A percentile compares a stretch with the other conserved stretches of the same genome.
Evolutionary conservation across 2,113 vertebrate genomes (phyloP).

Genomic region (Syngnathus scovelli): DNA sequence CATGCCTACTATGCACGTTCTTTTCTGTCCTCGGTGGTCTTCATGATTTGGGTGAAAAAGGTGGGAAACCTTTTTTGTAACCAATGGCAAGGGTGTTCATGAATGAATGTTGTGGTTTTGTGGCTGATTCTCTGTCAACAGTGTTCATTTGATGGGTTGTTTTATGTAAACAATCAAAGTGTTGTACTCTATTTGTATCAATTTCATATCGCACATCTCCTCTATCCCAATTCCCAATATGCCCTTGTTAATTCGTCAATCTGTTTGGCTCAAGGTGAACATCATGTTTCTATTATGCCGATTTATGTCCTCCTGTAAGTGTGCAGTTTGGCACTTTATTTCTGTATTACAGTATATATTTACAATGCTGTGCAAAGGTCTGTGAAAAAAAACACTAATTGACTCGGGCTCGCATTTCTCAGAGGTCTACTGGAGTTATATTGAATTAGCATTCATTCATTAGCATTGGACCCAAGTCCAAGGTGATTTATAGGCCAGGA

Average conservation of each 20-base stretch:
- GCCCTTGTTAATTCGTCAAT: slow-evolving; percentile 22
- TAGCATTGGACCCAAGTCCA: too few species aligned
- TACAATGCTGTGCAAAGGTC: neutral
- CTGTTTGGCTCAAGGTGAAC: slow-evolving; percentile 25
- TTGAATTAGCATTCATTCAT: too few species aligned
- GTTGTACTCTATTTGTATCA: slow-evolving; percentile 21
- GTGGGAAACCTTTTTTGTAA: slow-evolving; percentile 50
- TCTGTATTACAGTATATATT: neutral
- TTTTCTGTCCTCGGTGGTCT: slow-evolving; percentile 31
- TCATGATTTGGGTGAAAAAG: slow-evolving; percentile 38
- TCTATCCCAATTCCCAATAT: slow-evolving; percentile 3
- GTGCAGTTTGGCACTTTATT: neutral
- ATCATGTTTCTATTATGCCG: slow-evolving; percentile 14
- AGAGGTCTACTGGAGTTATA: too few species aligned
- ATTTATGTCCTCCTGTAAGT: slow-evolving; percentile 33
- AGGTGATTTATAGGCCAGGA: too few species aligned
- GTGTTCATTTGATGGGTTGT: slow-evolving; percentile 25
- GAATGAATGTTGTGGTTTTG: slow-evolving; percentile 58
- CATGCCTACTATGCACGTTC: slow-evolving; percentile 42
- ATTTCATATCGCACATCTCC: slow-evolving; percentile 11
- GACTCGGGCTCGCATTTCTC: too few species aligned
- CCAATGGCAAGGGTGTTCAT: slow-evolving; percentile 50
- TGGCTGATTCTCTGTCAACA: slow-evolving; percentile 32
- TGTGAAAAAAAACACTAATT: neutral
- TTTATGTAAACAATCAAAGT: slow-evolving; percentile 21